A percentile compares a stretch with the other conserved stretches of the same genome.
phyloP scores from a whole-genome alignment of 2,797 vertebrate genomes.

The Pempheris klunzingeri region DNA sequence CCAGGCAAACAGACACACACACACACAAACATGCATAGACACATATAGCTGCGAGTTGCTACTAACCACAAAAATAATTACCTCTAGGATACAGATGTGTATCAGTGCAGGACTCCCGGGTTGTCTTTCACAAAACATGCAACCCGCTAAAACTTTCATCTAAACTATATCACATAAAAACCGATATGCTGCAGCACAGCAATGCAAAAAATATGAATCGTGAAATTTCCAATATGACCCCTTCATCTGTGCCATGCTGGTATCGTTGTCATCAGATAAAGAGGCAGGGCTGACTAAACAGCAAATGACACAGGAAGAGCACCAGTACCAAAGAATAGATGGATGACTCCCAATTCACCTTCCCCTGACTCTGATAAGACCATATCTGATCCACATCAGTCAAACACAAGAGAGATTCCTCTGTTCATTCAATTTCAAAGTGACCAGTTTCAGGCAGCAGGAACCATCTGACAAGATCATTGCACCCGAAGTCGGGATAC shows the following conservation, averaged over 20 bases:
- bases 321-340: slow-evolving; percentile 57
- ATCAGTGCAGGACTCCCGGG: slow-evolving; percentile 22
- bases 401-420: slow-evolving; percentile 56
- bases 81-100: slow-evolving; percentile 18
- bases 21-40: slow-evolving; percentile 36
- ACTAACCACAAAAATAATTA: slow-evolving; percentile 30
- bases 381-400: slow-evolving; percentile 76
- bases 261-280: slow-evolving; percentile 73
- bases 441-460: slow-evolving; percentile 52
- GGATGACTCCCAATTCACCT: slow-evolving; percentile 69
- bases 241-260: slow-evolving; percentile 44
- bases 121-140: slow-evolving; percentile 13
- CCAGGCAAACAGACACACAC: slow-evolving; percentile 49
- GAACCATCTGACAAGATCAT: slow-evolving; percentile 46
- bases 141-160: slow-evolving; percentile 14
- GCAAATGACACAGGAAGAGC: slow-evolving; percentile 45
- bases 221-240: slow-evolving; percentile 39
- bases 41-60: not conserved
- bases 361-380: slow-evolving; percentile 70
- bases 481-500: slow-evolving; percentile 15
- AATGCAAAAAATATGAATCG: slow-evolving; percentile 11
- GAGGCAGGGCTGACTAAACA: slow-evolving; percentile 56
- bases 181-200: not conserved
- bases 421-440: slow-evolving; percentile 70
- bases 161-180: slow-evolving; percentile 6